phyloP scores from a whole-genome alignment of 2,113 vertebrate genomes.

The human region DNA sequence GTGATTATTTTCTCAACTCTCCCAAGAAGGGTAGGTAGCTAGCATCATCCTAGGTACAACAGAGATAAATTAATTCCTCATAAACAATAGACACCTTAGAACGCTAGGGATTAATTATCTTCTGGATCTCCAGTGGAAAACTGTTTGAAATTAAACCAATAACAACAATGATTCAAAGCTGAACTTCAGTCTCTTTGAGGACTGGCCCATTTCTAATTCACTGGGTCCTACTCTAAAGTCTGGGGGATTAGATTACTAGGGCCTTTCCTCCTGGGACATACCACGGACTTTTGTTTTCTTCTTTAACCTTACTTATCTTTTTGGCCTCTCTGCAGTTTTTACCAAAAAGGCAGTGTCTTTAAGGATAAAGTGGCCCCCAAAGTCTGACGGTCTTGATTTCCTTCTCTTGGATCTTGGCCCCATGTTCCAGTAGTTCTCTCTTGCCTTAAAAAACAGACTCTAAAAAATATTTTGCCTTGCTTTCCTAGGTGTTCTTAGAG shows the following conservation, averaged over 20 bases:
- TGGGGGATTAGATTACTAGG: background rate
- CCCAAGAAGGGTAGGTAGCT: background rate
- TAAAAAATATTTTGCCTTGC: background rate
- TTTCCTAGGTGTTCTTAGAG: background rate
- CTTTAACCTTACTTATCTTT: background rate
- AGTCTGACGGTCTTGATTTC: background rate
- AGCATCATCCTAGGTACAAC: background rate
- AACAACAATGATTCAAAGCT: background rate
- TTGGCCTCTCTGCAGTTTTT: background rate
- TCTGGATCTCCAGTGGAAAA: background rate
- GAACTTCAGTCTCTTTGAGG: background rate
- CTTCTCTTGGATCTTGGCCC: background rate
- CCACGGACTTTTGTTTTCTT: background rate
- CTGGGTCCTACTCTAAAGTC: background rate
- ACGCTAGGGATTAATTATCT: background rate
- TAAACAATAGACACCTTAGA: background rate
- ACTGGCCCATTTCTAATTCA: background rate
- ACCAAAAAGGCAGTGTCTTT: background rate
- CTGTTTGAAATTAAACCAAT: background rate
- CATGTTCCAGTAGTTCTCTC: background rate
- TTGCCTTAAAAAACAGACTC: background rate
- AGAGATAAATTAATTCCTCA: background rate
- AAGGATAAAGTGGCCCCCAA: background rate
- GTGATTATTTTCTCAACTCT: conserved; percentile 25
- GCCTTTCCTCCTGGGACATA: background rate